A percentile compares a stretch with the other conserved stretches of the same genome.
phyloP scores from a whole-genome alignment of 2,113 vertebrate genomes.

The Tylochromis polylepis region DNA sequence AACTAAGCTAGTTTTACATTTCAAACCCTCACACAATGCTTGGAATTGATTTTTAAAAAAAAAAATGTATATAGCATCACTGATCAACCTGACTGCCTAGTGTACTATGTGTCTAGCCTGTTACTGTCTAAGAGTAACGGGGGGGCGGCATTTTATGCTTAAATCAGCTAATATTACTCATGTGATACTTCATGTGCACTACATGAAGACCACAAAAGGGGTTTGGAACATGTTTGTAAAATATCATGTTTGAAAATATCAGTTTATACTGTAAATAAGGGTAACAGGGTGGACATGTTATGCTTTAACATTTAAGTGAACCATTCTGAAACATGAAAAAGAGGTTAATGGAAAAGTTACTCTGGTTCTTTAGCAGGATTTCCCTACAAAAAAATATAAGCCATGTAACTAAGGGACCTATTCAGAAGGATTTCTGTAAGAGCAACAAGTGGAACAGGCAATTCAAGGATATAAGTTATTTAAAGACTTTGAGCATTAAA shows the following conservation, averaged over 20 bases:
- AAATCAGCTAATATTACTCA: no score
- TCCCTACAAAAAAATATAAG: neutral
- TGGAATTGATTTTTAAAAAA: no score
- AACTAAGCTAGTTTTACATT: no score
- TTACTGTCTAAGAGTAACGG: no score
- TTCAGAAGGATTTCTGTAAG: neutral
- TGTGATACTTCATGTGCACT: neutral
- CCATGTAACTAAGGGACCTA: fast-evolving
- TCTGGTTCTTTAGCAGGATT: fast-evolving
- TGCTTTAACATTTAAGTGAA: neutral
- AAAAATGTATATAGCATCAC: no score
- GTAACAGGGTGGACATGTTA: neutral
- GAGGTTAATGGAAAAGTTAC: no score
- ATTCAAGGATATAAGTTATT: neutral
- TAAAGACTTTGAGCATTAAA: neutral
- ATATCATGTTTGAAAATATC: no score
- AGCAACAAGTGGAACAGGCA: neutral
- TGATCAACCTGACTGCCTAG: no score
- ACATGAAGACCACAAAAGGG: fast-evolving
- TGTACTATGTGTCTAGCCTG: no score
- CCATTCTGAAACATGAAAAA: neutral
- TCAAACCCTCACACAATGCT: fast-evolving
- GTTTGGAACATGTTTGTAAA: no score
- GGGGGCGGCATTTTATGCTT: no score
- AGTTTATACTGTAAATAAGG: neutral